Conservation (phyloP, 2,113 vertebrate species). For the Anoplopoma fimbria region DNA sequence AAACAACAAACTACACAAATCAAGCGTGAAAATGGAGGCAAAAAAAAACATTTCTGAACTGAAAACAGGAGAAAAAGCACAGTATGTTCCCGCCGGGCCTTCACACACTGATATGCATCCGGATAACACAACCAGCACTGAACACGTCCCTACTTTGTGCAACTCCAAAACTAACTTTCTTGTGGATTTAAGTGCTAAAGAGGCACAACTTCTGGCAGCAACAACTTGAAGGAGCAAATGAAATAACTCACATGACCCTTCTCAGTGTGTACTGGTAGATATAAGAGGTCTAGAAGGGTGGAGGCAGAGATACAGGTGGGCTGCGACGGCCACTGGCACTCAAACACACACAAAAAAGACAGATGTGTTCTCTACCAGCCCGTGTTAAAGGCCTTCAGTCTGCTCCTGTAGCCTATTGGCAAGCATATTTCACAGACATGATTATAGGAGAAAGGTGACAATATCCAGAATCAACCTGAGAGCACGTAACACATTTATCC, state of each 20-base stretch:
- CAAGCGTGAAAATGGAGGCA: conserved; percentile 75
- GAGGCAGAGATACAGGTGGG: conserved; percentile 51
- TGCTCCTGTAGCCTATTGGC: conserved; percentile 49
- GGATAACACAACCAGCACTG: conserved; percentile 32
- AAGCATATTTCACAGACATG: conserved; percentile 66
- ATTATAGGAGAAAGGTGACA: conserved; percentile 19
- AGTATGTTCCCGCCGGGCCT: conserved; percentile 51
- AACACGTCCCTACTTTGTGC: conserved; percentile 20
- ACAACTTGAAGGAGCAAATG: conserved; percentile 28
- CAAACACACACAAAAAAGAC: conserved; percentile 17
- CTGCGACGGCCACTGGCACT: conserved; percentile 60
- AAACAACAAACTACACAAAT: conserved; percentile 84
- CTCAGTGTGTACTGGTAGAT: conserved; percentile 26
- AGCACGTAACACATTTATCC: conserved; percentile 19
- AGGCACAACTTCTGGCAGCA: conserved; percentile 67
- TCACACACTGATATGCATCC: conserved; percentile 52
- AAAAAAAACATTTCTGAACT: conserved; percentile 49
- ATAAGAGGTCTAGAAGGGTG: conserved; percentile 20
- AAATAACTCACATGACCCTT: conserved; percentile 15
- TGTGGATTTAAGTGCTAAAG: conserved; percentile 48
- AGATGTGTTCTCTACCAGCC: conserved; percentile 20
- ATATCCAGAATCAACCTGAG: conserved; percentile 46
- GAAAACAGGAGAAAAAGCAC: conserved; percentile 42
- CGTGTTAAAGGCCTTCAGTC: conserved; percentile 66
- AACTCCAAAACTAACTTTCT: conserved; percentile 30